Percentiles rank a stretch among this genome's conserved stretches.
Conservation (phyloP, 2,113 vertebrate genomes). For the Alexandromys fortis region DNA sequence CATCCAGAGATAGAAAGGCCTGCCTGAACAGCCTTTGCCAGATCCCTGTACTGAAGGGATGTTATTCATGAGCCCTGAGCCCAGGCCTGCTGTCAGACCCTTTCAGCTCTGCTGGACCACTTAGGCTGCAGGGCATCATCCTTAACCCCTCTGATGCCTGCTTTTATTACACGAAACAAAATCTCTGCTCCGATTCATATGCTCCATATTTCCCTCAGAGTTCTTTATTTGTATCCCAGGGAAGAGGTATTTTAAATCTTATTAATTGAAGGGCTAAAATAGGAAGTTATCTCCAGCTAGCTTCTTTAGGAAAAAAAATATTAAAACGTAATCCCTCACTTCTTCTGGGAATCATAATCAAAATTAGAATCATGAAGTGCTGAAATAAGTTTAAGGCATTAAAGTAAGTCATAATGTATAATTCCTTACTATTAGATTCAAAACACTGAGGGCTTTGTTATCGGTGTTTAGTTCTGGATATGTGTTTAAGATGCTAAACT, state of each 20-base stretch:
- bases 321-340: constrained; percentile 64
- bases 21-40: constrained; percentile 37
- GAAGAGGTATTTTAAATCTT: constrained; percentile 69
- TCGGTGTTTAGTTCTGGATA: constrained; percentile 31
- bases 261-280: constrained; percentile 71
- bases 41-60: constrained; percentile 47
- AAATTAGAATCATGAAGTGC: constrained; percentile 70
- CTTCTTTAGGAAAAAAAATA: constrained; percentile 63
- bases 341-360: constrained; percentile 67
- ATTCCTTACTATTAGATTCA: constrained; percentile 64
- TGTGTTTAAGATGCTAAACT: constrained; percentile 14
- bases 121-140: background rate
- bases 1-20: constrained; percentile 41
- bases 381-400: constrained; percentile 59
- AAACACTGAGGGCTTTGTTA: constrained; percentile 52
- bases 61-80: background rate
- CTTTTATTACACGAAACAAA: constrained; percentile 49
- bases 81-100: background rate
- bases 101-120: constrained; percentile 28
- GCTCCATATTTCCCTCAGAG: background rate
- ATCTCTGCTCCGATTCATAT: constrained; percentile 9
- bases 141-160: background rate
- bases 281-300: constrained; percentile 63
- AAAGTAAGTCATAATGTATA: constrained; percentile 54
- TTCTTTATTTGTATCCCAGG: constrained; percentile 56